A percentile compares a stretch with the other conserved stretches of the same genome.
These are phyloP conservation scores for Phortica okadai DNA, from an alignment of 2,888 invertebrate genomes.

Conservation along the genomic window DNA sequence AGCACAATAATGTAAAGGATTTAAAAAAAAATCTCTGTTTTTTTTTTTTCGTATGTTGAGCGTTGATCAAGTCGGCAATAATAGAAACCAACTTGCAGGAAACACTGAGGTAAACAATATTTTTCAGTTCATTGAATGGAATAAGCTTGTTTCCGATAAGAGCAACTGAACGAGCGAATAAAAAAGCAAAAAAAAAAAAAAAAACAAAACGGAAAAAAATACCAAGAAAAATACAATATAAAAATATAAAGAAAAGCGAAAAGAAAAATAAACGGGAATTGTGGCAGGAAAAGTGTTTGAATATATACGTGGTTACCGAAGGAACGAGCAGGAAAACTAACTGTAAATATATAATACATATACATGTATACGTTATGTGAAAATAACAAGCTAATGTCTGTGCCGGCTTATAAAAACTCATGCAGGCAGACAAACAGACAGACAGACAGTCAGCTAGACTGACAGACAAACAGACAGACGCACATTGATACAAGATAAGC, in stretches of 20 bases:
- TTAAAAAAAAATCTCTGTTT: not conserved
- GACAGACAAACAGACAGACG: slow-evolving; percentile 8
- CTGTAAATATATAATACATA: slow-evolving; percentile 3
- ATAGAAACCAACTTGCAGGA: slow-evolving; percentile 47
- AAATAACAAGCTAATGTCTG: slow-evolving; percentile 33
- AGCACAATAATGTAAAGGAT: too few species aligned
- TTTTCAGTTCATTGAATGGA: slow-evolving; percentile 75
- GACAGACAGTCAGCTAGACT: slow-evolving; percentile 7
- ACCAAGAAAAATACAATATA: slow-evolving; percentile 1
- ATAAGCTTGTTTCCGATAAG: slow-evolving; percentile 74
- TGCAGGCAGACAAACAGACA: not conserved
- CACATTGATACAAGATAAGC: slow-evolving; percentile 32
- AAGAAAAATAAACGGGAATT: slow-evolving; percentile 18
- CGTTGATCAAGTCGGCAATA: slow-evolving; percentile 9
- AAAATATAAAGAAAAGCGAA: slow-evolving; percentile 26
- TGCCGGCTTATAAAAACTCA: not conserved
- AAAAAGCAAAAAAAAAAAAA: slow-evolving; percentile 39
- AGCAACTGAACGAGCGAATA: slow-evolving; percentile 14
- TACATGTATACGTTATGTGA: not conserved
- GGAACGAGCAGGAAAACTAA: not conserved
- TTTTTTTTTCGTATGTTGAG: not conserved
- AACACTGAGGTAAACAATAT: slow-evolving; percentile 73
- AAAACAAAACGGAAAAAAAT: slow-evolving; percentile 38
- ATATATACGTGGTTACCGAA: slow-evolving; percentile 28
- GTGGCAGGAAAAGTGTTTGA: slow-evolving; percentile 18